A percentile compares a stretch with the other conserved stretches of the same genome.
Conservation (phyloP, 2,797 vertebrate species). For the Typhlichthys subterraneus region DNA sequence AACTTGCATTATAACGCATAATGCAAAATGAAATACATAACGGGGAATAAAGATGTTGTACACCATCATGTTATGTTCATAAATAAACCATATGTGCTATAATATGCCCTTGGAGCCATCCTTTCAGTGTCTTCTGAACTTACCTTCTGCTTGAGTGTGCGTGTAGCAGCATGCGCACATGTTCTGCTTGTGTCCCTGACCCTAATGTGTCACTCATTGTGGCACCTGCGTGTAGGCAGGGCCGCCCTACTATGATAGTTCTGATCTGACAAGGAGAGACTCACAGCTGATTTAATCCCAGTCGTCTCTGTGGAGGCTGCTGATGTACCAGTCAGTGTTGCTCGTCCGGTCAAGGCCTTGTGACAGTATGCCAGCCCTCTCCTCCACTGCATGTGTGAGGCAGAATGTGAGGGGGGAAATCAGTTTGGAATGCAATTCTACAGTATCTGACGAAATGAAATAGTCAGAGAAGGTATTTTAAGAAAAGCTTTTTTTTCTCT, state of each 20-base stretch:
- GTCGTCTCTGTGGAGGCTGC: slow-evolving; percentile 58
- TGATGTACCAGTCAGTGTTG: slow-evolving; percentile 58
- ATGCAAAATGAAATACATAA: too few relatives aligned
- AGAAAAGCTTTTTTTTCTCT: too few relatives aligned
- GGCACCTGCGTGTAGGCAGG: slow-evolving; percentile 64
- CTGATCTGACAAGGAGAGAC: slow-evolving; percentile 73
- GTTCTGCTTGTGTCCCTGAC: slow-evolving; percentile 56
- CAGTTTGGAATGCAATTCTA: too few relatives aligned
- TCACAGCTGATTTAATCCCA: slow-evolving; percentile 72
- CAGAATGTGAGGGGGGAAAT: background rate
- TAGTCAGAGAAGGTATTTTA: too few relatives aligned
- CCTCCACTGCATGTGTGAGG: slow-evolving; percentile 14
- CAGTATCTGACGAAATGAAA: too few relatives aligned
- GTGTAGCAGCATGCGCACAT: slow-evolving; percentile 26
- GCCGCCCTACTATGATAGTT: slow-evolving; percentile 62
- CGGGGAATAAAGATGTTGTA: too few relatives aligned
- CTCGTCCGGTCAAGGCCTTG: slow-evolving; percentile 62
- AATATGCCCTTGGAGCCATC: background rate
- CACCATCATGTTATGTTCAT: too few relatives aligned
- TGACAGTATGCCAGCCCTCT: slow-evolving; percentile 63
- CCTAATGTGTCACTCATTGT: slow-evolving; percentile 70
- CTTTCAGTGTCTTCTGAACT: background rate
- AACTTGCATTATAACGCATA: background rate
- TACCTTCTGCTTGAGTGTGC: slow-evolving; percentile 14
- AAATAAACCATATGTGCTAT: too few relatives aligned